Base-by-base conservation (phyloP, 2,888 invertebrate species). In the Aquatica leii region DNA sequence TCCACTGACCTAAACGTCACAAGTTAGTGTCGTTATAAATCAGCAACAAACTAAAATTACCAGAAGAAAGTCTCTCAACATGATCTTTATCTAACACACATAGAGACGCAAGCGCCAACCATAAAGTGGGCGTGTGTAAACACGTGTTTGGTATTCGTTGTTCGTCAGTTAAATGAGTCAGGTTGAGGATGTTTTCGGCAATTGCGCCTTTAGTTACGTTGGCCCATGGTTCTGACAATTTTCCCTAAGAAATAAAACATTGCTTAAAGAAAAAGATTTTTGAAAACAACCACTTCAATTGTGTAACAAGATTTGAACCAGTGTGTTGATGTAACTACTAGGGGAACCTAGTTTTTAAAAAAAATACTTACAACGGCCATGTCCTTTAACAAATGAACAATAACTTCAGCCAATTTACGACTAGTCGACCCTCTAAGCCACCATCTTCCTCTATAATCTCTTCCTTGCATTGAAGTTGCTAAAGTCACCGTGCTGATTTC, bases 1-100 rank as follows among this genome's bases (percentile, higher is more conserved):
- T 89, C 91, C 93, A 93, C 73, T 92, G 92, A 0, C 91, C 92
- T 20, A 60, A 48, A 8, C 12, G 46, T 6, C 12, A 24, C 17
- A 54, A 18, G 2, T 15, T 2, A 43, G 3, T 18, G n/a, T n/a
- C n/a, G n/a, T n/a, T n/a, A n/a, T 43, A 18, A 17, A 43, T 24
- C 24, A 43, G 40, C 8, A 12, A 43, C n/a, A 43, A 43, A 18
- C 17, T 18, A 46, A 24, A 6, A 6, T n/a, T 70, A 78, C 80
- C 82, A n/a, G 91, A 91, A 0, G 91, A 90, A 58, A 92, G 80
- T 64, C 89, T 82, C 71, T 96, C 95, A 0, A 95, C 93, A 77
- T 97, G 95, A 66, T 95, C 93, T 59, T 92, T 91, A 74, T 96
- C 95, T 68, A 98, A 86, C 1, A 97, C 94, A 80, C 97, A 96